Evolutionary conservation across 2,113 vertebrate genomes (phyloP).

Genomic region (Oreochromis tanganicae): DNA sequence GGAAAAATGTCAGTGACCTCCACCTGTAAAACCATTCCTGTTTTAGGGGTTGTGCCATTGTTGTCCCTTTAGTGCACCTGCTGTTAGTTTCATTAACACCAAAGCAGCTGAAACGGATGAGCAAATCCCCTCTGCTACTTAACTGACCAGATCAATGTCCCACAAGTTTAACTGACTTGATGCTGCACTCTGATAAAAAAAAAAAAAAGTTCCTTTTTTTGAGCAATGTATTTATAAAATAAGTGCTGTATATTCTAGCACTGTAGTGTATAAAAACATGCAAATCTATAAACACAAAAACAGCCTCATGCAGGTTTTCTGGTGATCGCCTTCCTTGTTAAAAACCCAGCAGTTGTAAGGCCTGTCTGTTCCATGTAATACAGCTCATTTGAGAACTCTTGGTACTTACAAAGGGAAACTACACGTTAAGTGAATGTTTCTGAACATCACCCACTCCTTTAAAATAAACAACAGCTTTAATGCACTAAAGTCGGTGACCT

Average conservation of each 20-base stretch:
- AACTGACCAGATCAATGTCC: background rate
- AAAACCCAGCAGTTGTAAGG: background rate
- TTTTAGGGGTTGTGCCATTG: too few relatives aligned
- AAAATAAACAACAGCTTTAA: background rate
- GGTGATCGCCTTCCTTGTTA: background rate
- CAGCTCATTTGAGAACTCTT: background rate
- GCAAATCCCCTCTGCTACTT: background rate
- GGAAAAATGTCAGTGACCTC: too few relatives aligned
- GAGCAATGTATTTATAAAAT: background rate
- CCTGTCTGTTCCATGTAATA: background rate
- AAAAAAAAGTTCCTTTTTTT: fast-evolving
- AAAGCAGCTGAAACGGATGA: background rate
- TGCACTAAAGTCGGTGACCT: background rate
- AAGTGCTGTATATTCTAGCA: background rate
- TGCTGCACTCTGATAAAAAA: background rate
- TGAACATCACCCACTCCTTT: background rate
- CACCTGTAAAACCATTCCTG: too few relatives aligned
- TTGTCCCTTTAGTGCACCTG: too few relatives aligned
- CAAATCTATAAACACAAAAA: background rate
- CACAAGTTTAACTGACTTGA: background rate
- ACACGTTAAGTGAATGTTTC: background rate
- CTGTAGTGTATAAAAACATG: background rate
- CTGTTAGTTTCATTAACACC: too few relatives aligned
- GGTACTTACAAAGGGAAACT: background rate
- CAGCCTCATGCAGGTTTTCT: background rate